Conservation (phyloP, 2,888 invertebrate genomes). For the Pollenia amentaria region DNA sequence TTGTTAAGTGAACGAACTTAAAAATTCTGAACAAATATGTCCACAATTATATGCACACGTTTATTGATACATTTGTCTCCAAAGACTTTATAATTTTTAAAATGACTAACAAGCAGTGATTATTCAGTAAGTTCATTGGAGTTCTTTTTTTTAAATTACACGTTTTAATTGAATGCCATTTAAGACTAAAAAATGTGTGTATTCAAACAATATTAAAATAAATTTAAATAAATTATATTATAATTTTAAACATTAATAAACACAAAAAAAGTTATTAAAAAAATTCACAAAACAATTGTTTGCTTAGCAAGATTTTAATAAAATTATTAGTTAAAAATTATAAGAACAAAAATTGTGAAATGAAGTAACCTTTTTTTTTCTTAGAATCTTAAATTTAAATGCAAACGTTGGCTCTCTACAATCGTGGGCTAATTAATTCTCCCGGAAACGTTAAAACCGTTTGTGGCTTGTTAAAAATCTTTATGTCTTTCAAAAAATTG, state of each 20-base stretch:
- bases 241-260: too few species aligned
- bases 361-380: too few species aligned
- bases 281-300: too few species aligned
- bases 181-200: neutral
- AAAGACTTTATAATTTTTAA: neutral
- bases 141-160: neutral
- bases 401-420: too few species aligned
- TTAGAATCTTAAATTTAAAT: too few species aligned
- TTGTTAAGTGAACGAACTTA: slow-evolving; percentile 2
- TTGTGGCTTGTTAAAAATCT: neutral
- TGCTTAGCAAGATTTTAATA: too few species aligned
- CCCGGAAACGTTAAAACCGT: slow-evolving; percentile 1
- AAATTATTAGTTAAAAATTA: too few species aligned
- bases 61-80: slow-evolving; percentile 17
- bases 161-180: neutral
- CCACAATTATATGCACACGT: neutral
- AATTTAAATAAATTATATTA: too few species aligned
- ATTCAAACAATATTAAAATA: too few species aligned
- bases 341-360: too few species aligned
- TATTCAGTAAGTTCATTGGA: neutral
- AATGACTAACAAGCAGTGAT: neutral
- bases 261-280: too few species aligned
- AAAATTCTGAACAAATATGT: neutral
- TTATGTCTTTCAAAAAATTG: neutral
- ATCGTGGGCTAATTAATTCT: neutral